These are phyloP conservation scores for Chydorus sphaericus DNA, from an alignment of 2,888 invertebrate genomes.

Conservation along the genomic window DNA sequence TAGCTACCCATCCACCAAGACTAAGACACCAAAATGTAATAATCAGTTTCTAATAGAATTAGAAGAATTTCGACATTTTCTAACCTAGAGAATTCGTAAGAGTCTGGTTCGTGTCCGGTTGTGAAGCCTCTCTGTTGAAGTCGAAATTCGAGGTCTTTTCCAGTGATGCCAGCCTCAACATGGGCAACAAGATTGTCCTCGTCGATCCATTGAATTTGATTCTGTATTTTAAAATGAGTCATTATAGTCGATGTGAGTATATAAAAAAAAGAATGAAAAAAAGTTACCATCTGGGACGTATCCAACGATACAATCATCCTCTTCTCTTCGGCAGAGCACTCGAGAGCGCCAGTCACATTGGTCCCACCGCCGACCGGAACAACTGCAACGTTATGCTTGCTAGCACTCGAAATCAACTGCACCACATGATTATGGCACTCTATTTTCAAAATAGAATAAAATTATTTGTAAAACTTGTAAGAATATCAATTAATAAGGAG, in stretches of 20 bases:
- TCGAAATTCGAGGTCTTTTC: slow-evolving; percentile 83
- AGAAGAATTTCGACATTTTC: background rate
- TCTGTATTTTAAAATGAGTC: slow-evolving; percentile 31
- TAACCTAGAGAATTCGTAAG: slow-evolving; percentile 81
- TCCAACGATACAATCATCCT: slow-evolving; percentile 78
- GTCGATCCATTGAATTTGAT: slow-evolving; percentile 86
- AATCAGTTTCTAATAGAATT: background rate
- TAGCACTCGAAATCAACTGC: slow-evolving; percentile 58
- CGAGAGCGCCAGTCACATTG: slow-evolving; percentile 73
- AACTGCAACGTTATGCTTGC: slow-evolving; percentile 49
- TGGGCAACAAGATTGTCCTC: slow-evolving; percentile 63
- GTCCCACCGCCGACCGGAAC: slow-evolving; percentile 92
- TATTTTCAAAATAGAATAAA: slow-evolving; percentile 19
- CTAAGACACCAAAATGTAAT: no score
- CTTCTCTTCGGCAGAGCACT: slow-evolving; percentile 62
- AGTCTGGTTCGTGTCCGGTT: slow-evolving; percentile 95
- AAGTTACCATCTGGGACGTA: slow-evolving; percentile 70
- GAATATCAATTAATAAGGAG: slow-evolving; percentile 20
- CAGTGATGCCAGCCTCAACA: slow-evolving; percentile 80
- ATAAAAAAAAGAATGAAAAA: no score
- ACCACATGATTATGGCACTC: slow-evolving; percentile 67
- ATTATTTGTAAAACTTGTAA: background rate
- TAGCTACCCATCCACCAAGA: slow-evolving; percentile 95
- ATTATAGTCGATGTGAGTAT: background rate
- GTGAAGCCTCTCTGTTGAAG: slow-evolving; percentile 63